These are phyloP conservation scores for Theocolax elegans DNA, from an alignment of 1,140 invertebrate genomes.

Conservation along the genomic window DNA sequence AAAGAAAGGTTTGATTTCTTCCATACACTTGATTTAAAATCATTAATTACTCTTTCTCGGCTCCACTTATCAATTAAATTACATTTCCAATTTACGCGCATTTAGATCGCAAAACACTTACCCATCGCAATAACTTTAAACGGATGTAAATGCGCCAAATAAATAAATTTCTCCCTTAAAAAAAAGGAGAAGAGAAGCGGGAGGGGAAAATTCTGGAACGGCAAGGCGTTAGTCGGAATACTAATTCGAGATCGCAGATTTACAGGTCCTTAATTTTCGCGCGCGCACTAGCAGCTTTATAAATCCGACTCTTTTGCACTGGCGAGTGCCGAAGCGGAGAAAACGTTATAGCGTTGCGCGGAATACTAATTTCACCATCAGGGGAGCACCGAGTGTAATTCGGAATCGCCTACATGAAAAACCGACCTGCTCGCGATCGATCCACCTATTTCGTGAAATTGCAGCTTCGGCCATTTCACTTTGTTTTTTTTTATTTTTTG, in stretches of 20 bases:
- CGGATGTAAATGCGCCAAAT: conserved; percentile 26
- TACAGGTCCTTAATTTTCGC: conserved; percentile 62
- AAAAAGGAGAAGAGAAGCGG: background rate
- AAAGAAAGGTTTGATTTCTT: too few species aligned
- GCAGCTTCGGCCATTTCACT: too few species aligned
- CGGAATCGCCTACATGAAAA: conserved; percentile 33
- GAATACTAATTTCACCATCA: conserved; percentile 52
- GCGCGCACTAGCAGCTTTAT: conserved; percentile 50
- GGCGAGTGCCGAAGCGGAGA: conserved; percentile 50
- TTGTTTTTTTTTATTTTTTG: background rate
- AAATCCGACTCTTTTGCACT: conserved; percentile 51
- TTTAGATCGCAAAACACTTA: conserved; percentile 20
- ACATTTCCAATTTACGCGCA: conserved; percentile 4
- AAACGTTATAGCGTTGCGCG: conserved; percentile 49
- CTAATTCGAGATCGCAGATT: conserved; percentile 64
- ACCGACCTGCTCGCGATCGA: conserved; percentile 39
- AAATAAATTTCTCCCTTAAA: conserved; percentile 22
- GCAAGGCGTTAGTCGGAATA: conserved; percentile 59
- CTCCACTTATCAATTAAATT: too few species aligned
- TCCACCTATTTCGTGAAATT: too few species aligned
- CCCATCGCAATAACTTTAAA: conserved; percentile 4
- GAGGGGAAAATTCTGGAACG: conserved; percentile 16
- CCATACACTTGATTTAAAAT: too few species aligned
- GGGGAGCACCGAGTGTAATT: conserved; percentile 26
- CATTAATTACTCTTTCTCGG: too few species aligned